Conservation (phyloP, 2,113 vertebrate genomes). For the Lepidothrix coronata region DNA sequence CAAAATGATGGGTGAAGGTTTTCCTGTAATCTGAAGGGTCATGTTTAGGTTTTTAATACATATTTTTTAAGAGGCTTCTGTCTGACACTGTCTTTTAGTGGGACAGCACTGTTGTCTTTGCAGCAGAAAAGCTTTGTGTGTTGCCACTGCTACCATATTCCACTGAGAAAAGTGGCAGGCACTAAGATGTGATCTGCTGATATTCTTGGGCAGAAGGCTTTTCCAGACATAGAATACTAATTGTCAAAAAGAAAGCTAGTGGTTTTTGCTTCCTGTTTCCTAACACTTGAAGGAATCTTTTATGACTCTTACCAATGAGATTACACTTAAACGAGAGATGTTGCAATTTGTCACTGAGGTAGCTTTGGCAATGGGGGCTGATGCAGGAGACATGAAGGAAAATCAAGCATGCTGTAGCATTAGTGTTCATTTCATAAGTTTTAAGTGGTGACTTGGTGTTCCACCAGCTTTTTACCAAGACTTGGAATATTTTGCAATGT, state of each 20-base stretch:
- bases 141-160: background rate
- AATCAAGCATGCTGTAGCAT: background rate
- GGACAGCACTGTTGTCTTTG: background rate
- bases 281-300: background rate
- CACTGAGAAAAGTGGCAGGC: background rate
- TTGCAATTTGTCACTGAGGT: background rate
- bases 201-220: background rate
- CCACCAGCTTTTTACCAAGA: background rate
- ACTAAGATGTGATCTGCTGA: background rate
- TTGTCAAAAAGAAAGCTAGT: background rate
- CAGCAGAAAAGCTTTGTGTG: background rate
- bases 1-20: background rate
- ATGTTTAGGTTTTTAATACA: background rate
- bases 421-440: slow-evolving; percentile 10
- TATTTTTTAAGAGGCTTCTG: background rate
- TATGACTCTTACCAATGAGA: background rate
- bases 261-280: background rate
- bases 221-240: background rate
- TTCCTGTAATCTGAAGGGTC: background rate
- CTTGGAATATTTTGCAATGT: background rate
- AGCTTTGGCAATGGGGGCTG: background rate
- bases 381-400: background rate
- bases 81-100: background rate
- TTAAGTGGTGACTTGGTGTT: background rate
- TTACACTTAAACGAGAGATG: background rate